Percentiles rank a stretch among this genome's conserved stretches.
These are phyloP conservation scores for Symphodus melops DNA, from an alignment of 2,113 vertebrate genomes.

Conservation along the genomic window DNA sequence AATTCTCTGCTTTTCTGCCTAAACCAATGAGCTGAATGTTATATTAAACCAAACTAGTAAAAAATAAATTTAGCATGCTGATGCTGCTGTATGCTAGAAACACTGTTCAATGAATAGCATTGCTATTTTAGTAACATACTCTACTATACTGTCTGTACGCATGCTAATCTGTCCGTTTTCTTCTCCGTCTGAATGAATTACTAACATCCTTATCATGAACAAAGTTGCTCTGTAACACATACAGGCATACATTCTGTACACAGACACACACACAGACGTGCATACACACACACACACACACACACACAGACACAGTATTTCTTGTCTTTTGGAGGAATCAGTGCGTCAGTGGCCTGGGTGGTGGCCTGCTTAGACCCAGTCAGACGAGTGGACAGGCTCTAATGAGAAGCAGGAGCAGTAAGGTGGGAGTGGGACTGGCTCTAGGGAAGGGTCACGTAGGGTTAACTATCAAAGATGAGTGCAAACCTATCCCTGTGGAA, in stretches of 20 bases:
- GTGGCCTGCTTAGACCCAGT: constrained; percentile 55
- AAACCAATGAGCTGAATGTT: neutral
- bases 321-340: constrained; percentile 11
- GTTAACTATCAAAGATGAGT: constrained; percentile 88
- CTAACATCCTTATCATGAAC: constrained; percentile 10
- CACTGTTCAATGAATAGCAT: constrained; percentile 32
- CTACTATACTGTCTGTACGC: too few species aligned
- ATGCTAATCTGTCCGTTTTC: constrained; percentile 9
- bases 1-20: neutral
- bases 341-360: constrained; percentile 57
- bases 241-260: constrained; percentile 19
- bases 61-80: neutral
- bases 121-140: constrained; percentile 22
- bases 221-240: constrained; percentile 5
- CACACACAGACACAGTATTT: neutral
- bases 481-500: constrained; percentile 87
- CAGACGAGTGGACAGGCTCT: constrained; percentile 74
- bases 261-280: neutral
- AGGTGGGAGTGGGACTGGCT: constrained; percentile 77
- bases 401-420: constrained; percentile 84
- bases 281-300: neutral
- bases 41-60: neutral
- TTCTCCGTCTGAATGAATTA: constrained; percentile 3
- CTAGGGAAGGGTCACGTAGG: constrained; percentile 78
- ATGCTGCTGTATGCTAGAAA: constrained; percentile 6